A percentile compares a stretch with the other conserved stretches of the same genome.
phyloP scores from a whole-genome alignment of 2,797 vertebrate genomes.

The Falco peregrinus region DNA sequence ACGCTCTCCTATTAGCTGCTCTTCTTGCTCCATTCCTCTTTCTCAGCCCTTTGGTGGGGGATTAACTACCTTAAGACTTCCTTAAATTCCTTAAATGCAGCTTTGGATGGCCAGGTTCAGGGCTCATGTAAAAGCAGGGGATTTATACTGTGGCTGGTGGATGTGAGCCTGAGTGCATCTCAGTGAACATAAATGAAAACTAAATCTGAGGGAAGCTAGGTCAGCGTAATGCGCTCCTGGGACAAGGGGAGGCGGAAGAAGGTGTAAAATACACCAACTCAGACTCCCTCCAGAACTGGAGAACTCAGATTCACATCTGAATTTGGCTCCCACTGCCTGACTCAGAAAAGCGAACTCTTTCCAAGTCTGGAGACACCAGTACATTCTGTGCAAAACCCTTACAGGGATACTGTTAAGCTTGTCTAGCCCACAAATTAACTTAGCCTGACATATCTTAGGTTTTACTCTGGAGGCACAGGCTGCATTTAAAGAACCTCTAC shows the following conservation, averaged over 20 bases:
- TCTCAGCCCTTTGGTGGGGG: background rate
- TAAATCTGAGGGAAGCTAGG: slow-evolving; percentile 36
- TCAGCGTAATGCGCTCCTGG: slow-evolving; percentile 28
- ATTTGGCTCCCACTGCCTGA: slow-evolving; percentile 43
- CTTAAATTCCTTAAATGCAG: background rate
- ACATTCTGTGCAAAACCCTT: slow-evolving; percentile 51
- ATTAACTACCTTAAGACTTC: background rate
- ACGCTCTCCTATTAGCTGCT: background rate
- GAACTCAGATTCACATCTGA: slow-evolving; percentile 62
- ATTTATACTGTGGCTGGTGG: slow-evolving; percentile 5
- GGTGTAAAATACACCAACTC: slow-evolving; percentile 63
- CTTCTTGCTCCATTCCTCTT: background rate
- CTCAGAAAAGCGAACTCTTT: background rate
- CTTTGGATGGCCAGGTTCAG: background rate
- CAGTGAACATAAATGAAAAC: slow-evolving; percentile 27
- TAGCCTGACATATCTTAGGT: slow-evolving; percentile 11
- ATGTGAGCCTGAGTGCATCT: slow-evolving; percentile 21
- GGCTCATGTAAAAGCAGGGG: background rate
- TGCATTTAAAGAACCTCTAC: background rate
- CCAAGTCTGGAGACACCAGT: slow-evolving; percentile 57
- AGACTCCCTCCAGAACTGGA: slow-evolving; percentile 50
- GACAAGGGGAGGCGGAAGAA: slow-evolving; percentile 41
- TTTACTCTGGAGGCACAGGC: slow-evolving; percentile 33
- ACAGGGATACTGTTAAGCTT: slow-evolving; percentile 16
- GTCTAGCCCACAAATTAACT: slow-evolving; percentile 50